Percentiles rank a stretch among this genome's conserved stretches.
Evolutionary conservation across 1,140 invertebrate species (phyloP).

Genomic region (Trichonephila clavata): DNA sequence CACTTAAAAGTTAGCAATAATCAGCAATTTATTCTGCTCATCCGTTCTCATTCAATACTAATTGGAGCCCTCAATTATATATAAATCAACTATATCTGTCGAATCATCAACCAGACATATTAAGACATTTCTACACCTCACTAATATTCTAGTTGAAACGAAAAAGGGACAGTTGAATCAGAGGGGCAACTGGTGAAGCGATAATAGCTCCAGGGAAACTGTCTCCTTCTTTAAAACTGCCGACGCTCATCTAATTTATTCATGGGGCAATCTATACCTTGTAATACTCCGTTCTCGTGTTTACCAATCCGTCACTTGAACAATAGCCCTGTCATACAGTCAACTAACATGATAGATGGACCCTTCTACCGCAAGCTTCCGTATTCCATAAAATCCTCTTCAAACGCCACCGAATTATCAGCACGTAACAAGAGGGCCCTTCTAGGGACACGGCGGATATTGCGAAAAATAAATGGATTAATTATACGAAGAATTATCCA

Average conservation of each 20-base stretch:
- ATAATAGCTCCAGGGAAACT: not conserved
- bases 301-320: not conserved
- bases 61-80: no score
- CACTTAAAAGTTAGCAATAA: no score
- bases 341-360: not conserved
- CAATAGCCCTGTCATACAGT: not conserved
- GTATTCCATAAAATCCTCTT: not conserved
- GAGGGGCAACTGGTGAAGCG: no score
- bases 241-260: conserved; percentile 17
- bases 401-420: not conserved
- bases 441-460: not conserved
- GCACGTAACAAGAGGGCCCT: not conserved
- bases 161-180: no score
- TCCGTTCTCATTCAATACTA: no score
- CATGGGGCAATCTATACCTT: not conserved
- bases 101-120: no score
- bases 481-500: not conserved
- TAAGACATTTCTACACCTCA: no score
- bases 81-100: no score
- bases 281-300: not conserved
- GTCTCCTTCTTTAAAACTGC: not conserved
- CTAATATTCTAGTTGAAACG: no score
- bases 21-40: no score
- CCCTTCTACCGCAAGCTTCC: not conserved
- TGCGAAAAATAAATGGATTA: conserved; percentile 15